phyloP scores from a whole-genome alignment of 2,888 invertebrate species.

The Drosophila kuntzei region DNA sequence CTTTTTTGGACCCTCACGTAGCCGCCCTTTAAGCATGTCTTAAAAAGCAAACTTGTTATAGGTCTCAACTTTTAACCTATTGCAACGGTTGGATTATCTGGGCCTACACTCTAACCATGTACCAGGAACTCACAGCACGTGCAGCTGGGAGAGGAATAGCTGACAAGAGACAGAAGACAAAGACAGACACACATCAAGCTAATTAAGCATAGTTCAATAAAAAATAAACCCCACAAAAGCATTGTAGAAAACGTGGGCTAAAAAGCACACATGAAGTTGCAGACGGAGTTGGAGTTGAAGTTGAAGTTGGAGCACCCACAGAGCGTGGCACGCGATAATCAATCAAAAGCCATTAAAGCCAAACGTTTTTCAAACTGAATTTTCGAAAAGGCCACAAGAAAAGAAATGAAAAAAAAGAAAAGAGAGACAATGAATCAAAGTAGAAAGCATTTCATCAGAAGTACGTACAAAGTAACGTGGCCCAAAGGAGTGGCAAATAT shows the following conservation, averaged over 20 bases:
- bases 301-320: conserved; percentile 72
- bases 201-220: conserved; percentile 80
- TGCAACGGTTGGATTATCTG: conserved; percentile 38
- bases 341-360: conserved; percentile 82
- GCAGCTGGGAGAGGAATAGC: conserved; percentile 48
- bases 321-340: conserved; percentile 82
- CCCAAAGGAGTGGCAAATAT: conserved; percentile 76
- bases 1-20: conserved; percentile 18
- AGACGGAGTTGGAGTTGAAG: conserved; percentile 27
- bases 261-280: conserved; percentile 70
- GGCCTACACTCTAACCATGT: conserved; percentile 58
- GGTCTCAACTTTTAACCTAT: conserved; percentile 58
- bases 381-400: conserved; percentile 23
- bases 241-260: conserved; percentile 76
- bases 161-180: conserved; percentile 30
- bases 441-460: conserved; percentile 82
- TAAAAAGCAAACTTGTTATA: conserved; percentile 50
- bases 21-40: conserved; percentile 29
- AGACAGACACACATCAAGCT: conserved; percentile 64
- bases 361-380: conserved; percentile 65
- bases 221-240: conserved; percentile 40
- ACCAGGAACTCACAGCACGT: conserved; percentile 78
- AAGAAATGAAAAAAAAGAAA: conserved; percentile 42
- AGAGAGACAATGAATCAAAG: conserved; percentile 68
- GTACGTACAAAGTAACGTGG: conserved; percentile 36